Evolutionary conservation across 2,888 invertebrate genomes (phyloP).

Genomic region (Noctuana brunneofusca): DNA sequence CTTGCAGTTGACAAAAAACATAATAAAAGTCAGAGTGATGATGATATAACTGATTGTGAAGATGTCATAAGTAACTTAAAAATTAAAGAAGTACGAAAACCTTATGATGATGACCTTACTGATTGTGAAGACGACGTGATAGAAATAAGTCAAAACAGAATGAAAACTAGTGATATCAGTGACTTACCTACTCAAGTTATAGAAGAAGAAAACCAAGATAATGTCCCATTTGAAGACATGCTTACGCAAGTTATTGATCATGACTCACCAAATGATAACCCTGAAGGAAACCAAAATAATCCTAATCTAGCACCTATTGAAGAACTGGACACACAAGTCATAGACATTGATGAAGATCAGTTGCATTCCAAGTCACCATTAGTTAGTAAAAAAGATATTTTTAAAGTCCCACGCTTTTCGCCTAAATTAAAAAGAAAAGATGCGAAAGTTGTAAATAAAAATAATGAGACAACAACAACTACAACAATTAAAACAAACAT

Average conservation of each 20-base stretch:
- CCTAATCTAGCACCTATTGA: conserved; percentile 41
- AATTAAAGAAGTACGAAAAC: not conserved
- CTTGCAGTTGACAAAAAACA: conserved; percentile 2
- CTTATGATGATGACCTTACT: conserved; percentile 28
- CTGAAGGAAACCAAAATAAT: conserved; percentile 25
- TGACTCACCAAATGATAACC: not conserved
- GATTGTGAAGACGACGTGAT: conserved; percentile 41
- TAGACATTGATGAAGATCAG: conserved; percentile 37
- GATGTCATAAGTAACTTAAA: conserved; percentile 37
- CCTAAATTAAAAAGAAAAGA: conserved; percentile 59
- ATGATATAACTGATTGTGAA: conserved; percentile 42
- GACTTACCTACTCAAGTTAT: conserved; percentile 46
- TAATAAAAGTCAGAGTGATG: conserved; percentile 22
- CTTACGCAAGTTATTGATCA: conserved; percentile 49
- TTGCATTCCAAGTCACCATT: not conserved
- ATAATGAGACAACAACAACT: conserved; percentile 11
- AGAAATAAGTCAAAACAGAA: conserved; percentile 26
- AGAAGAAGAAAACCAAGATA: conserved; percentile 35
- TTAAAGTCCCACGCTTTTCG: conserved; percentile 64
- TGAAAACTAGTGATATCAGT: conserved; percentile 10
- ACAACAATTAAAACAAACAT: not conserved
- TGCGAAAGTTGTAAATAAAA: conserved; percentile 38
- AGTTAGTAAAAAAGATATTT: conserved; percentile 43
- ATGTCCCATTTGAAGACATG: conserved; percentile 50
- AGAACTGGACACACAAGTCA: conserved; percentile 58